Conservation (phyloP, 2,113 vertebrate genomes). For the Lepus europaeus region DNA sequence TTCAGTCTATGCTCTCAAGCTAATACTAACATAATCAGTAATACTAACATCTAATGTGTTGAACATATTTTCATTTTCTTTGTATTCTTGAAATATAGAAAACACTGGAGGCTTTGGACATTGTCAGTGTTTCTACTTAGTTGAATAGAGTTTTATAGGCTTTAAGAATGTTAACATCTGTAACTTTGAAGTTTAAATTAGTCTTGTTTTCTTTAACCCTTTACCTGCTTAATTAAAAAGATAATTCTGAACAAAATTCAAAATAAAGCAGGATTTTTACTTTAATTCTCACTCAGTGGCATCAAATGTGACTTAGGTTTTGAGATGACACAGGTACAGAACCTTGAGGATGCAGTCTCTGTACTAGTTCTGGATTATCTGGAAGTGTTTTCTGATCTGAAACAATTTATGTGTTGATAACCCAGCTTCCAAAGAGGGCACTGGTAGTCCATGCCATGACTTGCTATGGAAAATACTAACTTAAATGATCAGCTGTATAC, state of each 20-base stretch:
- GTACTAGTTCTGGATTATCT: background rate
- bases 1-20: conserved; percentile 11
- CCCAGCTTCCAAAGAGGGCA: background rate
- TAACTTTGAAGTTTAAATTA: conserved; percentile 28
- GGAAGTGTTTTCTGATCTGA: background rate
- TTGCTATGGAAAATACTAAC: background rate
- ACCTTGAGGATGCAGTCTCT: background rate
- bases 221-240: background rate
- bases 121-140: conserved; percentile 58
- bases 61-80: conserved; percentile 34
- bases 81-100: conserved; percentile 8
- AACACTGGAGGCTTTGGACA: background rate
- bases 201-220: conserved; percentile 8
- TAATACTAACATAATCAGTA: background rate
- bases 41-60: conserved; percentile 13
- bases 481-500: background rate
- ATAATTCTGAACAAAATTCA: conserved; percentile 12
- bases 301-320: background rate
- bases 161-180: background rate
- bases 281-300: background rate
- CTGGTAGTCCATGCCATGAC: rapidly evolving
- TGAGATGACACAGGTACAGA: background rate
- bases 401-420: background rate
- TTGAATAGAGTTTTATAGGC: background rate
- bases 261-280: background rate